phyloP scores from a whole-genome alignment of 2,888 invertebrate genomes.

The Sarcophaga caerulescens region DNA sequence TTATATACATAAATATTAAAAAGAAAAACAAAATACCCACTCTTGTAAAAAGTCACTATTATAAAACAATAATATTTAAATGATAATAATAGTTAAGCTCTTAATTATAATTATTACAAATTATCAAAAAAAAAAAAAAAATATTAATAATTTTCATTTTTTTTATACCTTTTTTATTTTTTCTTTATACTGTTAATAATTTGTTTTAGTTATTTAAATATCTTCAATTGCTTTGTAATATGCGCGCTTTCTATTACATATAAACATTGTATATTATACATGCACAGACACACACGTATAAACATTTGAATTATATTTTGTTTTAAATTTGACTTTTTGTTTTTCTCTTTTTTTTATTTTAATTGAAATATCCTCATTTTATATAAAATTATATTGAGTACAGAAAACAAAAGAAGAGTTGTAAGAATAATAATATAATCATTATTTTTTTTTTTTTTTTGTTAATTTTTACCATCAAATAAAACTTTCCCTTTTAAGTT shows the following conservation, averaged over 20 bases:
- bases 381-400: constrained; percentile 20
- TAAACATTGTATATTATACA: no score
- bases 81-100: not conserved
- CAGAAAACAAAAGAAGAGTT: no score
- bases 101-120: constrained; percentile 8
- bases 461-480: not conserved
- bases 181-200: not conserved
- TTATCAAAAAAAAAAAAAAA: not conserved
- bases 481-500: constrained; percentile 15
- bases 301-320: not conserved
- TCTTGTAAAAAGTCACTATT: constrained; percentile 53
- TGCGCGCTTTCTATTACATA: no score
- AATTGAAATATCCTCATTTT: not conserved
- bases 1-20: not conserved
- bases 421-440: constrained; percentile 7
- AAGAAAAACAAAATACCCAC: not conserved
- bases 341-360: not conserved
- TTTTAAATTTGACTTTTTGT: not conserved
- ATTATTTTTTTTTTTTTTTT: not conserved
- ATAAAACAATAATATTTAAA: not conserved
- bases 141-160: constrained; percentile 7
- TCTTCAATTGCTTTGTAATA: not conserved
- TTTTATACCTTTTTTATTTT: not conserved
- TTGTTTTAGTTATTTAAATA: not conserved
- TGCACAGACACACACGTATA: no score